These are phyloP conservation scores for Prunella fulvescens DNA, from an alignment of 2,113 vertebrate genomes.

Conservation along the genomic window DNA sequence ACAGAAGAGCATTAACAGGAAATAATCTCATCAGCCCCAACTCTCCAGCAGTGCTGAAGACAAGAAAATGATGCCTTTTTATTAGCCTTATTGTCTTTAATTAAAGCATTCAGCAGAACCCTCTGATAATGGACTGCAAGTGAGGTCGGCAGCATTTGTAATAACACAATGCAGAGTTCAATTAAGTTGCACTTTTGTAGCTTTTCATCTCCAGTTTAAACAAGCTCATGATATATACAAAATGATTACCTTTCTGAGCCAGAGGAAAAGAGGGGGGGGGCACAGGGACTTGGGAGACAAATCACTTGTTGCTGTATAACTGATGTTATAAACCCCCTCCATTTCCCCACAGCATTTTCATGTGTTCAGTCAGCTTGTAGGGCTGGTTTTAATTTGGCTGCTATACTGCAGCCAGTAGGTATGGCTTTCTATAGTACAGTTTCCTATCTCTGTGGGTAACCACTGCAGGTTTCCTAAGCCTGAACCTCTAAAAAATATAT, in stretches of 20 bases:
- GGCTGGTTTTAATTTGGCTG: neutral
- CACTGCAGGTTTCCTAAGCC: neutral
- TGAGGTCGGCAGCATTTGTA: constrained; percentile 63
- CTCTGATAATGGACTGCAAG: constrained; percentile 67
- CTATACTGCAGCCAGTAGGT: neutral
- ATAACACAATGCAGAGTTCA: constrained; percentile 68
- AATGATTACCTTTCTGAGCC: constrained; percentile 41
- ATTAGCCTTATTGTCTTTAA: constrained; percentile 76
- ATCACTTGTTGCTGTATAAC: neutral
- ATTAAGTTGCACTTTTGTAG: constrained; percentile 65
- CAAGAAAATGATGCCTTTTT: constrained; percentile 73
- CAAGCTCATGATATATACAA: constrained; percentile 36
- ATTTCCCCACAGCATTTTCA: neutral
- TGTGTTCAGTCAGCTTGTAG: neutral
- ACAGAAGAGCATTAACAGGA: constrained; percentile 57
- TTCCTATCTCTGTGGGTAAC: neutral
- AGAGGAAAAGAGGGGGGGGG: neutral
- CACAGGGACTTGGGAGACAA: neutral
- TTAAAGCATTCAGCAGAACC: constrained; percentile 70
- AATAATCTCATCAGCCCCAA: constrained; percentile 69
- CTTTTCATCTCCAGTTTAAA: constrained; percentile 68
- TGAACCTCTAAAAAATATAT: neutral
- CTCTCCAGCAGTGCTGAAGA: constrained; percentile 67
- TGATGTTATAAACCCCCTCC: neutral
- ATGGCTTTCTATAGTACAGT: neutral